These are phyloP conservation scores for Aphidius colemani DNA, from an alignment of 2,888 invertebrate genomes.

Conservation along the genomic window DNA sequence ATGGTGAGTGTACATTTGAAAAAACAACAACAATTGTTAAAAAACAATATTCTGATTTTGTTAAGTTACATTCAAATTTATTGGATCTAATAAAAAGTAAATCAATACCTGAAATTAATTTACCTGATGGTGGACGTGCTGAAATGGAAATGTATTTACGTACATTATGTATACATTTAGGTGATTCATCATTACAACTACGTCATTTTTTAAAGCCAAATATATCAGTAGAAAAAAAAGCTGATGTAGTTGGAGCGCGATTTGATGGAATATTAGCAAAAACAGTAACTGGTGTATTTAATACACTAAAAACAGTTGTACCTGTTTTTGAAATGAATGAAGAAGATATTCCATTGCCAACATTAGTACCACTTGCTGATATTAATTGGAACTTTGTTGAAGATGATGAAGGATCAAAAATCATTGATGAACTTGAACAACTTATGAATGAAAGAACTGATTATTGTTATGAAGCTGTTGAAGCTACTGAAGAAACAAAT, in stretches of 20 bases:
- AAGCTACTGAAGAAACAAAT: conserved; percentile 62
- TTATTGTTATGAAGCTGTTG: conserved; percentile 67
- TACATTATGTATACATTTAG: conserved; percentile 47
- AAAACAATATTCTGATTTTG: conserved; percentile 52
- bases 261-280: conserved; percentile 72
- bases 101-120: conserved; percentile 45
- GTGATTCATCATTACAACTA: conserved; percentile 49
- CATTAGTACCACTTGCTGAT: conserved; percentile 52
- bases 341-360: conserved; percentile 45
- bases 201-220: conserved; percentile 55
- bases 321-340: conserved; percentile 63
- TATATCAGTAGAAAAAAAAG: conserved; percentile 50
- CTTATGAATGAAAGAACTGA: conserved; percentile 62
- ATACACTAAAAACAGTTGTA: conserved; percentile 74
- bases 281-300: conserved; percentile 80
- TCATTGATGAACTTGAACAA: conserved; percentile 45
- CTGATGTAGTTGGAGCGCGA: conserved; percentile 64
- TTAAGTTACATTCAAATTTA: conserved; percentile 48
- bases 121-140: conserved; percentile 50
- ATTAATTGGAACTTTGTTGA: conserved; percentile 62
- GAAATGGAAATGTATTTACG: conserved; percentile 53
- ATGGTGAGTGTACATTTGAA: conserved; percentile 51
- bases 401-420: conserved; percentile 54
- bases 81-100: conserved; percentile 49
- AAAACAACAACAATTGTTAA: conserved; percentile 54